Conservation (phyloP, 2,888 invertebrate species). For the Meghimatium bilineatum region DNA sequence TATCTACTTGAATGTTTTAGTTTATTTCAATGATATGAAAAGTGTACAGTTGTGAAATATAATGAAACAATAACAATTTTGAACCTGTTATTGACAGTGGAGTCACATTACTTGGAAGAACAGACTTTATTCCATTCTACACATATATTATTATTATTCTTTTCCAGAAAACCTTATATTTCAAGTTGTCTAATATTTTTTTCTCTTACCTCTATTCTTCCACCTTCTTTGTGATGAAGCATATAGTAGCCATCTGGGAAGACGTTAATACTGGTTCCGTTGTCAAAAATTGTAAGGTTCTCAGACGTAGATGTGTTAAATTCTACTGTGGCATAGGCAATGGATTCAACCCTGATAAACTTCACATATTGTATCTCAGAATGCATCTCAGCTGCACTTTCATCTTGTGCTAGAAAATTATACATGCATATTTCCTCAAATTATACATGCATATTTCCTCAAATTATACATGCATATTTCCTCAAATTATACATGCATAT, state of each 20-base stretch:
- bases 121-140: no score
- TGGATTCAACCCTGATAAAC: constrained; percentile 76
- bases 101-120: no score
- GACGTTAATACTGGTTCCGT: constrained; percentile 71
- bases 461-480: no score
- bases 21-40: no score
- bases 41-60: no score
- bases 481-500: no score
- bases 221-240: constrained; percentile 70
- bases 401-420: not conserved
- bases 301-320: constrained; percentile 74
- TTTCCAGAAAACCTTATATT: no score
- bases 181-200: not conserved
- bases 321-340: constrained; percentile 75
- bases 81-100: no score
- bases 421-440: not conserved
- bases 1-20: no score
- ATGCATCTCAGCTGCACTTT: not conserved
- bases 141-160: no score
- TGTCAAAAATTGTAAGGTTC: constrained; percentile 75
- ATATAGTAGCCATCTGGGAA: constrained; percentile 74
- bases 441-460: no score
- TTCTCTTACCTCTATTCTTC: constrained; percentile 63
- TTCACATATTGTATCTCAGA: constrained; percentile 58
- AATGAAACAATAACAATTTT: no score